Percentiles rank a stretch among this genome's conserved stretches.
Evolutionary conservation across 2,797 vertebrate species (phyloP).

Genomic region (Scleropages formosus): DNA sequence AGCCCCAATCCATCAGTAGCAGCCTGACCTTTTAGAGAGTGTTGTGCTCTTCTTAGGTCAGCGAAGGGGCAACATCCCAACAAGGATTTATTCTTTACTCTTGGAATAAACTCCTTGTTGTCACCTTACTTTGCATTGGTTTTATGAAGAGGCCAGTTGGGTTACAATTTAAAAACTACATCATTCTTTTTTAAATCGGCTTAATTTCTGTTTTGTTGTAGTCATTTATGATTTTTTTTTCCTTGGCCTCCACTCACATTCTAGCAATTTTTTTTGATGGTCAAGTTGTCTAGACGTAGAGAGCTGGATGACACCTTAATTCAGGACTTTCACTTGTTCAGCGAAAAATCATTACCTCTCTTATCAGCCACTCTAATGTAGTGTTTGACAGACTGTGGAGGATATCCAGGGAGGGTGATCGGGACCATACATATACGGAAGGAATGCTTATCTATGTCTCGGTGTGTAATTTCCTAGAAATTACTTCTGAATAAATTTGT

Average conservation of each 20-base stretch:
- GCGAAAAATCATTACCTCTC: conserved; percentile 25
- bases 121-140: too few species aligned
- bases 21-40: too few species aligned
- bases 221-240: not conserved
- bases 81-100: too few species aligned
- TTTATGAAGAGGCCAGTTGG: too few species aligned
- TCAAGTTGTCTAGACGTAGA: not conserved
- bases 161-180: too few species aligned
- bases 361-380: conserved; percentile 20
- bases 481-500: conserved; percentile 1
- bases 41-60: too few species aligned
- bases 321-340: not conserved
- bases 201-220: conserved; percentile 3
- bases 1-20: too few species aligned
- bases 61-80: too few species aligned
- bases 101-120: too few species aligned
- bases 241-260: too few species aligned
- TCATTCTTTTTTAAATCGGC: not conserved
- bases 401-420: not conserved
- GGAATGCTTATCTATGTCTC: not conserved
- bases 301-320: not conserved
- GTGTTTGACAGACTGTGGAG: not conserved
- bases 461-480: not conserved
- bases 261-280: not conserved
- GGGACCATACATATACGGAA: not conserved